Base-by-base conservation (phyloP, 2,888 invertebrate genomes). In the Idaea aversata region DNA sequence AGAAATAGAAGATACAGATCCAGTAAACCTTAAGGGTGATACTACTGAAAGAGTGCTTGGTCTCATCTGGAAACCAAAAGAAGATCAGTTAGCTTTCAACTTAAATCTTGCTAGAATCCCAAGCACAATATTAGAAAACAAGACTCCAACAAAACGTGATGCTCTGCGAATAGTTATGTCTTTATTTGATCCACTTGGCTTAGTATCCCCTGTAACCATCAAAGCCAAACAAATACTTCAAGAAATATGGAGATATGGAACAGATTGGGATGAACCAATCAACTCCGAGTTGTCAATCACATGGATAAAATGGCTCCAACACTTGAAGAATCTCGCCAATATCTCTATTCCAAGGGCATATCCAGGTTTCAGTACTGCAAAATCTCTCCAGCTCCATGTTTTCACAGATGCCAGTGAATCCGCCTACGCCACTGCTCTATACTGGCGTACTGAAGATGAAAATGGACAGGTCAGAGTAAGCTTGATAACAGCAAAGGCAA, bases 381-480 rank as follows among this genome's bases (percentile, higher is more conserved):
- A 57, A n/a, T 15, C 15, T 15, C 25, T 25, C 13, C n/a, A 70
- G 16, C 61, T 63, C 4, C 80, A 77, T 63, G 65, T 67, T 2
- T 78, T 76, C 62, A 68, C 68, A 25, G 78, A 75, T 62, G 76
- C 74, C n/a, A 74, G 75, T 63, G 69, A 71, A 58, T 34, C 64
- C 25, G 69, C 73, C 5, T 72, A 68, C 70, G 65, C 73, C 3
- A 62, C 75, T 5, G 72, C 70, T 15, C 70, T 67, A 2, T 73
- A 77, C 61, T 66, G 72, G 57, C 62, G 73, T 13, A 7, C 34
- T 0, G 10, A 3, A 10, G 34, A 10, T 3, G 4, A n/a, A 10
- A 47, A 62, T n/a, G 64, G 68, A n/a, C 15, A 59, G 15, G 15
- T 61, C 6, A 34, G 15, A 10, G 36, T 63, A 13, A 7, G 57